Percentiles rank a stretch among this genome's conserved stretches.
phyloP scores from a whole-genome alignment of 2,888 invertebrate species.

The Andrena minutula region DNA sequence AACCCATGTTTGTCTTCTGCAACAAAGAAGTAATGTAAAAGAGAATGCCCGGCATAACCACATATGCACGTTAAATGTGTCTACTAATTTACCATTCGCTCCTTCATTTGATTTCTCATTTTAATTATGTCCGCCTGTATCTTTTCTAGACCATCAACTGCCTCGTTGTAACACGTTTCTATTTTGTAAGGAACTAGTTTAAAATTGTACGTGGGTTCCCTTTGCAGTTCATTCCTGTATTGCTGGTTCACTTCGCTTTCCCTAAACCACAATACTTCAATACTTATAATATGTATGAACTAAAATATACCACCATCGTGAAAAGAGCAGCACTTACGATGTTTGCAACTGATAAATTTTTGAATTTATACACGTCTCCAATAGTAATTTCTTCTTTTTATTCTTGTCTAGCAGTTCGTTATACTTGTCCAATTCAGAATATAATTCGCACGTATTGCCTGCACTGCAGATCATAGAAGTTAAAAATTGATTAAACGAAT shows the following conservation, averaged over 20 bases:
- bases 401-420: conserved; percentile 74
- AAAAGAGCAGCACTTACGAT: conserved; percentile 64
- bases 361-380: conserved; percentile 58
- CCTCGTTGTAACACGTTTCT: conserved; percentile 67
- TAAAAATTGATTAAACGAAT: conserved; percentile 78
- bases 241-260: conserved; percentile 68
- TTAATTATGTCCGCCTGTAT: conserved; percentile 71
- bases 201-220: conserved; percentile 75
- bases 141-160: conserved; percentile 65
- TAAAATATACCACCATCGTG: background rate
- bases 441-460: conserved; percentile 60
- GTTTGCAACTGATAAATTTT: conserved; percentile 53
- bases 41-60: background rate
- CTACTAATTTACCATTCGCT: conserved; percentile 73
- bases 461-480: conserved; percentile 72
- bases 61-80: background rate
- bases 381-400: conserved; percentile 65
- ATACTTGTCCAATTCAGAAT: conserved; percentile 70
- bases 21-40: conserved; percentile 21
- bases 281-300: background rate
- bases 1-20: conserved; percentile 73
- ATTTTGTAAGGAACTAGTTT: conserved; percentile 72
- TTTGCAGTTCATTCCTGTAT: conserved; percentile 73
- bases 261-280: conserved; percentile 64
- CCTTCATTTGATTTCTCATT: conserved; percentile 78